phyloP scores from a whole-genome alignment of 1,140 invertebrate species.

The Chrysomallon squamiferum region DNA sequence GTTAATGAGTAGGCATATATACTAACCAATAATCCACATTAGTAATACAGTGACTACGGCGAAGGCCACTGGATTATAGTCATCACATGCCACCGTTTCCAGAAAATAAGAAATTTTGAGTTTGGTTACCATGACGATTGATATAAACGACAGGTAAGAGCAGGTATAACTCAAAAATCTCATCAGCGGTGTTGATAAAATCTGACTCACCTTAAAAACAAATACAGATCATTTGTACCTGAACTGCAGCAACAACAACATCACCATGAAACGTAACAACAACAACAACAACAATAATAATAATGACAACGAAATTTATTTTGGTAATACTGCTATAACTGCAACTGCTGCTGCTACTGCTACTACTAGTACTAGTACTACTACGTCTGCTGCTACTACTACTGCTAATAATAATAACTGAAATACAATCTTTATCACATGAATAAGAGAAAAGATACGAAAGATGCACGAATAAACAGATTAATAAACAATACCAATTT shows the following conservation, averaged over 20 bases:
- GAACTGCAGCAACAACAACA: too few relatives aligned
- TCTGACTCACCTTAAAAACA: slow-evolving; percentile 74
- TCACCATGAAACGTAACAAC: not conserved
- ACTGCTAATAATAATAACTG: too few relatives aligned
- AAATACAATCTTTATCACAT: too few relatives aligned
- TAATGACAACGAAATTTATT: too few relatives aligned
- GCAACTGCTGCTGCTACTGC: too few relatives aligned
- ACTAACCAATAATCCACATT: slow-evolving; percentile 43
- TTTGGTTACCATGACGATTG: slow-evolving; percentile 34
- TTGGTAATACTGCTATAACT: too few relatives aligned
- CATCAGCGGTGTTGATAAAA: slow-evolving; percentile 94
- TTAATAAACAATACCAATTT: too few relatives aligned
- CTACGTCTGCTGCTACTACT: too few relatives aligned
- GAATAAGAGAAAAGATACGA: too few relatives aligned
- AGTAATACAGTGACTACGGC: slow-evolving; percentile 32
- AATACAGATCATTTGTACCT: too few relatives aligned
- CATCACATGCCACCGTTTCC: slow-evolving; percentile 34
- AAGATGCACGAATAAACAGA: too few relatives aligned
- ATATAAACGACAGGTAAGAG: slow-evolving; percentile 92
- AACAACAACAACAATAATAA: not conserved
- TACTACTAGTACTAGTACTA: too few relatives aligned
- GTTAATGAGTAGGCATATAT: not conserved
- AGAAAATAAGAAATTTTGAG: slow-evolving; percentile 29
- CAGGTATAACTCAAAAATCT: slow-evolving; percentile 97
- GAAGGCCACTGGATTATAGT: slow-evolving; percentile 20